Percentiles rank a stretch among this genome's conserved stretches.
These are phyloP conservation scores for Euspilapteryx auroguttella DNA, from an alignment of 2,888 invertebrate genomes.

Conservation along the genomic window DNA sequence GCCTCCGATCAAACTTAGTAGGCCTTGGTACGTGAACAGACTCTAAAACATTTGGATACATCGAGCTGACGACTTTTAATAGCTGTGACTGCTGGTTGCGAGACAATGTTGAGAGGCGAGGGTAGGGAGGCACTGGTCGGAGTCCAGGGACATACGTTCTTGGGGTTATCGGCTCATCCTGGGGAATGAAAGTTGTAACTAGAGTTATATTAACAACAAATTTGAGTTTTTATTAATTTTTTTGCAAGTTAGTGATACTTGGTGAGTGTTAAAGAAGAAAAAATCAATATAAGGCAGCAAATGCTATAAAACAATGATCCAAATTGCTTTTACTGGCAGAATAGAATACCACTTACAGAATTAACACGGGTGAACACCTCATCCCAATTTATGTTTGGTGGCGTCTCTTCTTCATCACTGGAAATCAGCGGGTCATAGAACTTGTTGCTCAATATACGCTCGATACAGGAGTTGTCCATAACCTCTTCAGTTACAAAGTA, in stretches of 20 bases:
- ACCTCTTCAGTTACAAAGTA: constrained; percentile 21
- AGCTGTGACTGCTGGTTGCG: constrained; percentile 21
- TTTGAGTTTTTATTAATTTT: too few relatives aligned
- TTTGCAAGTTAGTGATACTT: too few relatives aligned
- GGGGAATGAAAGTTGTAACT: too few relatives aligned
- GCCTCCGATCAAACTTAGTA: constrained; percentile 17
- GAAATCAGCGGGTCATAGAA: constrained; percentile 27
- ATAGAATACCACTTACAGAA: too few relatives aligned
- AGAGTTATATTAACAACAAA: too few relatives aligned
- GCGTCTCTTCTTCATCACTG: constrained; percentile 20
- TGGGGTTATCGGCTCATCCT: too few relatives aligned
- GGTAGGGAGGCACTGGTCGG: constrained; percentile 15
- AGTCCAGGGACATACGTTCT: constrained; percentile 22
- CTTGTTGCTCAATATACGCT: constrained; percentile 27
- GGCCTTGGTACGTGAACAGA: constrained; percentile 16
- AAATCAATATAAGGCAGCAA: too few relatives aligned
- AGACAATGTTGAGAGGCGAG: constrained; percentile 24
- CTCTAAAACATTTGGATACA: constrained; percentile 18
- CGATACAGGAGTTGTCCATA: constrained; percentile 27
- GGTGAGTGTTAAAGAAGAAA: too few relatives aligned
- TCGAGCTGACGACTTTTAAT: constrained; percentile 24
- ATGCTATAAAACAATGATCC: too few relatives aligned
- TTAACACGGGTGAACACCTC: constrained; percentile 20
- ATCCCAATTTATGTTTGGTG: constrained; percentile 25
- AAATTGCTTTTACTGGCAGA: too few relatives aligned